Percentiles rank a stretch among this genome's conserved stretches.
Conservation (phyloP, 2,888 invertebrate genomes). For the Incurvaria masculella region DNA sequence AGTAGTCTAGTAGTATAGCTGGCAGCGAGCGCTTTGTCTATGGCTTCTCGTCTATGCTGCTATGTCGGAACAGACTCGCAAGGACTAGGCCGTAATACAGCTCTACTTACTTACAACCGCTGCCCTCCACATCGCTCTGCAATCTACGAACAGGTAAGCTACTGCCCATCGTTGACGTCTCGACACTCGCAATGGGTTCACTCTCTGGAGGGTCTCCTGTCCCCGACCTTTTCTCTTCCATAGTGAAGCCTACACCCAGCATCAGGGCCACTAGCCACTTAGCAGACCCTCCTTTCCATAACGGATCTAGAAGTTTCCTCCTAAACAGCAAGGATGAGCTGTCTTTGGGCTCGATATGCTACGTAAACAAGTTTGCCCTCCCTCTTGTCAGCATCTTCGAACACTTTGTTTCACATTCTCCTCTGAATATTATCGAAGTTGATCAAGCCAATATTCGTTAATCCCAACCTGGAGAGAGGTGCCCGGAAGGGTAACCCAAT, state of each 20-base stretch:
- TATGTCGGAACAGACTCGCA: neutral
- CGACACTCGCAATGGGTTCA: neutral
- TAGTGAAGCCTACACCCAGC: neutral
- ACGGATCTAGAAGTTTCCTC: neutral
- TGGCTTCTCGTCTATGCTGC: neutral
- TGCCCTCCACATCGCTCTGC: neutral
- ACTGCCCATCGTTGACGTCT: neutral
- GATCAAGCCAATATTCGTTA: too few species aligned
- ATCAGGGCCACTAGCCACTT: neutral
- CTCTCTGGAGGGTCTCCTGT: neutral
- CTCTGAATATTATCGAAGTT: neutral
- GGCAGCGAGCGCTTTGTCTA: neutral
- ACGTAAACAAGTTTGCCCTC: neutral
- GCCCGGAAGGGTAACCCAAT: too few species aligned
- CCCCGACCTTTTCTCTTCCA: neutral
- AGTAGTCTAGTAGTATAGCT: too few species aligned
- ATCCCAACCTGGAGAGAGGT: neutral
- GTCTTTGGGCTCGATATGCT: neutral
- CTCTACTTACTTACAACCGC: neutral
- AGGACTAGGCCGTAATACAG: neutral
- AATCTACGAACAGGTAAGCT: neutral
- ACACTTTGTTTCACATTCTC: neutral
- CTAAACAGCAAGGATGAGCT: neutral
- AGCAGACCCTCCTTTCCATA: neutral
- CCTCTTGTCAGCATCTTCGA: neutral